Conservation (phyloP, 2,113 vertebrate genomes). For the Eudyptes chrysolophus region DNA sequence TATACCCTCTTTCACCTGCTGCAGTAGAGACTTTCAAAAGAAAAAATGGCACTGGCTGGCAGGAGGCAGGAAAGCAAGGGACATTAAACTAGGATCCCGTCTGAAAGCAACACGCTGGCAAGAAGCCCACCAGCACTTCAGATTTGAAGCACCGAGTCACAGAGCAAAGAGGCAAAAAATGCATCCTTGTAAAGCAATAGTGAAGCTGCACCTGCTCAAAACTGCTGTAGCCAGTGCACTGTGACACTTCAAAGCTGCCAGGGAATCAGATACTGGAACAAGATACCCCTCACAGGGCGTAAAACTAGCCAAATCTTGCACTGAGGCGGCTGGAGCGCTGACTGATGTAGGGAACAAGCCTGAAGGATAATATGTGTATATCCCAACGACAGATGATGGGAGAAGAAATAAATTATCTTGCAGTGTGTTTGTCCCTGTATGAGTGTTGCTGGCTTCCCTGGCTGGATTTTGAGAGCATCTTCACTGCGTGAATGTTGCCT, state of each 20-base stretch:
- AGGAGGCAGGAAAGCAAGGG: slow-evolving; percentile 10
- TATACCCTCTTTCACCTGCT: neutral
- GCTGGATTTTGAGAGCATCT: neutral
- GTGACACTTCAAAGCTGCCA: neutral
- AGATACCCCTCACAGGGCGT: neutral
- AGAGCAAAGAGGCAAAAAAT: slow-evolving; percentile 24
- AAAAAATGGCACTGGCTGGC: neutral
- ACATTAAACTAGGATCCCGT: neutral
- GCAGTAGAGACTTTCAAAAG: neutral
- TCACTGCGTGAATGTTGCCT: neutral
- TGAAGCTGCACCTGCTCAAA: slow-evolving; percentile 1
- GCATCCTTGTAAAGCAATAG: neutral
- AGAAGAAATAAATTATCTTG: neutral
- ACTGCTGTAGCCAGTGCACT: neutral
- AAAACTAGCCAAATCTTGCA: neutral
- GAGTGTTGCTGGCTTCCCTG: neutral
- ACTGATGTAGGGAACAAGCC: neutral
- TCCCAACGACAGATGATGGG: neutral
- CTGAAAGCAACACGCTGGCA: neutral
- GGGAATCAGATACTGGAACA: neutral
- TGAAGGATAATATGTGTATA: neutral
- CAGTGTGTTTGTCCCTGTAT: neutral
- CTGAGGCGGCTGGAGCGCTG: neutral
- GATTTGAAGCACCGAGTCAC: neutral
- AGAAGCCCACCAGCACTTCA: slow-evolving; percentile 5